Evolutionary conservation across 1,140 invertebrate genomes (phyloP), one percentile per base, ranked within the genome.

Genomic region (Drosophila tropicalis): DNA sequence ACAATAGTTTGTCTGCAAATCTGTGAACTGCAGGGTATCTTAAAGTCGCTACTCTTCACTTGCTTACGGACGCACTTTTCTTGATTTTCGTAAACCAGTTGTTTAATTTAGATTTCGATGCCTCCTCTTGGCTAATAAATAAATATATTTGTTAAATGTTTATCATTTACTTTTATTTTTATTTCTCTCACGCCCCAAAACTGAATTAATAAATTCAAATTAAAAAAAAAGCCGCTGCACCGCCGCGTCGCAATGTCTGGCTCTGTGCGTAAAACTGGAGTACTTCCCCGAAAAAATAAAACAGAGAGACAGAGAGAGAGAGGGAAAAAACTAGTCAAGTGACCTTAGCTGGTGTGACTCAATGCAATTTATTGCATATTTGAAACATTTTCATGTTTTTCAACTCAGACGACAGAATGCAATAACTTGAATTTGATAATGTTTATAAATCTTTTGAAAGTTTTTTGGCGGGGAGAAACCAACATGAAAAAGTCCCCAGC

Each of bases 361-460:
- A 62, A 62, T 44, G 60, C 34, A 44, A 62, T 62, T 62, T n/a
- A 62, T 62, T 62, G 60, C 60, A 62, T 51, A 51, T 51, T 5
- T 22, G 10, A 19, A 22, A 12, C 17, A 22, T 51, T 51, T 51
- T 19, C 44, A 22, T 51, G 17, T 51, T 15, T 29, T 51, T 51
- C 44, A 19, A 47, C 57, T 15, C 17, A n/a, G 36, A 61, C 58
- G 36, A 61, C 60, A 62, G 44, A 51, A 51, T 51, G 44, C 44
- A 51, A 51, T 51, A 51, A 51, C 44, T 51, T 51, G 44, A 22
- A 44, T 62, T 62, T 62, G 34, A 62, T 32, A 36, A 62, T 3
- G 5, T 36, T 22, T 40, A 22, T 22, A 51, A 51, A 51, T 51
- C 44, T 51, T 51, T 51, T 51, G 17, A 51, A 51, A 51, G 44